phyloP scores from a whole-genome alignment of 2,797 vertebrate genomes.

The Gymnoscopelus braueri region DNA sequence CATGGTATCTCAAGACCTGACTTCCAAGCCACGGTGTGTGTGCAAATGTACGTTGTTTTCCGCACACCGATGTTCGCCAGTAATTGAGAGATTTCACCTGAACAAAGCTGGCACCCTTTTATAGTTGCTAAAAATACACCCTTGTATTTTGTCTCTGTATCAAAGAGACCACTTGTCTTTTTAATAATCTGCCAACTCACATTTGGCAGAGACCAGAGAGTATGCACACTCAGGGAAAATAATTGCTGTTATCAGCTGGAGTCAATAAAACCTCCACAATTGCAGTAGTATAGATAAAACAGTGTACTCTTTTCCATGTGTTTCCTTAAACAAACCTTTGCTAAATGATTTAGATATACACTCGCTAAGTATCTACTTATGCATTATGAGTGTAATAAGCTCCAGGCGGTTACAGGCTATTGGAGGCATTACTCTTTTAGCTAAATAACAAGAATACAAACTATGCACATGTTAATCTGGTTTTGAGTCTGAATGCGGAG shows the following conservation, averaged over 20 bases:
- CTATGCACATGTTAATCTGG: constrained; percentile 53
- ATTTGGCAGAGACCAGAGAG: constrained; percentile 78
- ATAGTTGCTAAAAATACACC: constrained; percentile 77
- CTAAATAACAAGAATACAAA: constrained; percentile 68
- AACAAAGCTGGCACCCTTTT: constrained; percentile 79
- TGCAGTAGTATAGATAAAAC: constrained; percentile 72
- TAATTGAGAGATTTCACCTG: constrained; percentile 67
- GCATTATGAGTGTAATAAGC: constrained; percentile 75
- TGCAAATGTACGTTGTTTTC: constrained; percentile 51
- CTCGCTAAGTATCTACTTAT: constrained; percentile 75
- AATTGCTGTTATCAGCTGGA: constrained; percentile 82
- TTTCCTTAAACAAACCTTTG: constrained; percentile 69
- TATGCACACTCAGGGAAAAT: constrained; percentile 78
- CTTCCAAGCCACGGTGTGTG: constrained; percentile 42
- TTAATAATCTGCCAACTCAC: constrained; percentile 83
- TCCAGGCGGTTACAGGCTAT: constrained; percentile 65
- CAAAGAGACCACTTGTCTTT: constrained; percentile 83
- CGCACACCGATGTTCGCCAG: constrained; percentile 22
- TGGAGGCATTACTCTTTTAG: constrained; percentile 68
- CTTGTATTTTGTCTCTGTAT: constrained; percentile 80
- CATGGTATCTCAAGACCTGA: constrained; percentile 54
- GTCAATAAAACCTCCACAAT: constrained; percentile 79
- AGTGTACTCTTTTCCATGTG: constrained; percentile 67
- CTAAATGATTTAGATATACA: constrained; percentile 78
- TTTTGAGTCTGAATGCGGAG: constrained; percentile 41